A percentile compares a stretch with the other conserved stretches of the same genome.
Conservation (phyloP, 2,888 invertebrate genomes). For the Cephonodes hylas region DNA sequence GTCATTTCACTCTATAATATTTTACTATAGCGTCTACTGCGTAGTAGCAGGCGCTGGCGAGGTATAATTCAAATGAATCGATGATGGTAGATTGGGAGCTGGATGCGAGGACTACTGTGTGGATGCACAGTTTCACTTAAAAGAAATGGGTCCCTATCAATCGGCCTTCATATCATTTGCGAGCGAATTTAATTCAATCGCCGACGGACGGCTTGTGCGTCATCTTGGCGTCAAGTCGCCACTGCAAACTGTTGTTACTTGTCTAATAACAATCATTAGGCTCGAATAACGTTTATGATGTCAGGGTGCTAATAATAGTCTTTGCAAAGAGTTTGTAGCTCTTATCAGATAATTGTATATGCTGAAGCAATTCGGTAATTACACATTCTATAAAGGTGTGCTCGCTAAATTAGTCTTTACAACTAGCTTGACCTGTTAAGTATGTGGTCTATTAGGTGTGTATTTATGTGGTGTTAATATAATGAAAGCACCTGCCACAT, state of each 20-base stretch:
- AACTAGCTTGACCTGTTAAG: background rate
- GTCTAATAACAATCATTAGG: constrained; percentile 38
- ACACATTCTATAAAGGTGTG: background rate
- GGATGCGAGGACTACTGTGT: background rate
- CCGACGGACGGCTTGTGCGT: constrained; percentile 29
- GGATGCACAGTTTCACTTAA: background rate
- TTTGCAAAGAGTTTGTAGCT: constrained; percentile 7
- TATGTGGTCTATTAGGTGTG: too few species aligned
- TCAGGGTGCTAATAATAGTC: constrained; percentile 23
- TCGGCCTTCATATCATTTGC: constrained; percentile 43
- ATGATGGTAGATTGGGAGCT: background rate
- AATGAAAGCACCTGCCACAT: background rate
- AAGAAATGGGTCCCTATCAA: constrained; percentile 18
- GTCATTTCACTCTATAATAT: background rate
- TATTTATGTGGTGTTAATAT: too few species aligned
- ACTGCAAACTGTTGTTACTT: constrained; percentile 22
- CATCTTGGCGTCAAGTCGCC: constrained; percentile 26
- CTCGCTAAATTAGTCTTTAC: background rate
- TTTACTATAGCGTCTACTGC: too few species aligned
- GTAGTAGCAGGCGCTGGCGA: too few species aligned
- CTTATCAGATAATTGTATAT: background rate
- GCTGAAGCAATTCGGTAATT: background rate
- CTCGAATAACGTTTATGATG: constrained; percentile 37
- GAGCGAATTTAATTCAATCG: constrained; percentile 41
- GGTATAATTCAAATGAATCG: background rate